phyloP scores from a whole-genome alignment of 1,140 invertebrate genomes.

The Caenorhabditis brenneri region DNA sequence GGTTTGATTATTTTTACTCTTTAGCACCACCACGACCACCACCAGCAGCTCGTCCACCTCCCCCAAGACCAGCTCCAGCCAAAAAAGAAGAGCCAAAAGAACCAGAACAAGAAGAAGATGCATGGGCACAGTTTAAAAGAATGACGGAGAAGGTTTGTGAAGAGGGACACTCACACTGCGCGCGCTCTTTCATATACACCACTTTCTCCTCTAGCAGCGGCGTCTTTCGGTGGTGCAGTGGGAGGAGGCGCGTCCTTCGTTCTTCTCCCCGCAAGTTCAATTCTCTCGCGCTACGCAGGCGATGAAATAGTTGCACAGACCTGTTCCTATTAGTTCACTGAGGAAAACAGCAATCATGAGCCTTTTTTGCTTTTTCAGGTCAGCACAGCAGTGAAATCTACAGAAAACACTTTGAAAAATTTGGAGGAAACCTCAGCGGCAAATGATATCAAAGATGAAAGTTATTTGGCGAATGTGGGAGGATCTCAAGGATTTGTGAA shows the following conservation, averaged over 20 bases:
- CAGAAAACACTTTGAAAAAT: slow-evolving; percentile 60
- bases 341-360: slow-evolving; percentile 38
- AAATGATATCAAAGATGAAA: slow-evolving; percentile 66
- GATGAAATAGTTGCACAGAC: slow-evolving; percentile 37
- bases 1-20: not conserved
- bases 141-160: slow-evolving; percentile 64
- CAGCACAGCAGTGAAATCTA: slow-evolving; percentile 59
- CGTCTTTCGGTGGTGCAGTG: not conserved
- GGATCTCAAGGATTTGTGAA: slow-evolving; percentile 61
- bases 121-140: slow-evolving; percentile 67
- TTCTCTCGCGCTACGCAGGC: not conserved
- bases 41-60: slow-evolving; percentile 52
- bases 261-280: not conserved
- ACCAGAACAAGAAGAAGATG: slow-evolving; percentile 64
- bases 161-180: not conserved
- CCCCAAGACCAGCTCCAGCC: slow-evolving; percentile 64
- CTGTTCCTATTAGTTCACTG: slow-evolving; percentile 39
- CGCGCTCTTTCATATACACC: not conserved
- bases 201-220: not conserved
- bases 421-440: slow-evolving; percentile 64
- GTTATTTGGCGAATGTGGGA: slow-evolving; percentile 63
- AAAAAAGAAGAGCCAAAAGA: slow-evolving; percentile 31
- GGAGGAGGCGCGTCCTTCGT: not conserved
- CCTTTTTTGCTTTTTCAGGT: slow-evolving; percentile 49
- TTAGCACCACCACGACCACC: slow-evolving; percentile 59